Conservation (phyloP, 1,140 invertebrate species). For the Ceratina australensis region DNA sequence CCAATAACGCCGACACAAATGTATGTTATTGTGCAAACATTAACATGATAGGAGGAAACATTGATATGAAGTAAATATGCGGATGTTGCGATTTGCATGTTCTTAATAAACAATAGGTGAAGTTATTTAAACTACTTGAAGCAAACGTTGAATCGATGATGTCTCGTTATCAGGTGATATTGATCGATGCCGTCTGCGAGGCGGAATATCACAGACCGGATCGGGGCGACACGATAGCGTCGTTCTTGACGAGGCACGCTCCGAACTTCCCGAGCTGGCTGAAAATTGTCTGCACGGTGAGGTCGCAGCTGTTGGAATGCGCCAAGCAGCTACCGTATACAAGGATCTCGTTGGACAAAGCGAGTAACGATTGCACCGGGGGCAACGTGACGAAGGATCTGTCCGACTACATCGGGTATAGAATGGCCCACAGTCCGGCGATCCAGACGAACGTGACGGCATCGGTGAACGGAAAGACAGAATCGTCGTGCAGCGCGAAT, state of each 20-base stretch:
- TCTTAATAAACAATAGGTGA: no score
- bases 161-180: slow-evolving; percentile 81
- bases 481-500: slow-evolving; percentile 81
- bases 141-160: not conserved
- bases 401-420: slow-evolving; percentile 91
- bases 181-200: slow-evolving; percentile 96
- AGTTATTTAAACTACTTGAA: no score
- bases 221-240: slow-evolving; percentile 94
- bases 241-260: slow-evolving; percentile 91
- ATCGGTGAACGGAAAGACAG: slow-evolving; percentile 84
- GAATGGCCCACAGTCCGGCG: slow-evolving; percentile 87
- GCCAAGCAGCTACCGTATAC: slow-evolving; percentile 91
- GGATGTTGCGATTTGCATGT: no score
- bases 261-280: slow-evolving; percentile 93
- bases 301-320: slow-evolving; percentile 90
- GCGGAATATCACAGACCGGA: slow-evolving; percentile 97
- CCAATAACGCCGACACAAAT: no score
- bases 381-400: slow-evolving; percentile 88
- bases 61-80: no score
- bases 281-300: slow-evolving; percentile 93
- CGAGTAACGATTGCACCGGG: slow-evolving; percentile 80
- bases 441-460: slow-evolving; percentile 92
- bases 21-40: no score
- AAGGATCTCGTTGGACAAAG: slow-evolving; percentile 85
- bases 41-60: no score